Percentiles rank a stretch among this genome's conserved stretches.
These are phyloP conservation scores for Ooceraea biroi DNA, from an alignment of 1,140 invertebrate species.

Conservation along the genomic window DNA sequence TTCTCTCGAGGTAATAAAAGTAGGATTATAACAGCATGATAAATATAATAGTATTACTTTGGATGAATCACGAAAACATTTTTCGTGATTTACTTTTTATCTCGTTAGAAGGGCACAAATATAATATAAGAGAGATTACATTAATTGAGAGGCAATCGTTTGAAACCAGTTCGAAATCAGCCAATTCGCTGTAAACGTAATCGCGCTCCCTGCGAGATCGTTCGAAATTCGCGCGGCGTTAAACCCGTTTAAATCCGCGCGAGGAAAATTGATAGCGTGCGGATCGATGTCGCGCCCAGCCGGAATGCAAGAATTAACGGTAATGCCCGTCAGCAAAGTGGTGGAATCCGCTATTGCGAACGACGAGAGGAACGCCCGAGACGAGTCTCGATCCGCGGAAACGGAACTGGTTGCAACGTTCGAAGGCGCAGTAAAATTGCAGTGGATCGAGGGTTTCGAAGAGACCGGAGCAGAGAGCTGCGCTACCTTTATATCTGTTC, in stretches of 20 bases:
- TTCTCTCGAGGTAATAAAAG: constrained; percentile 6
- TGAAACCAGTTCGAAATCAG: too few relatives aligned
- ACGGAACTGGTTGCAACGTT: constrained; percentile 28
- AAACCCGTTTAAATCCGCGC: not conserved
- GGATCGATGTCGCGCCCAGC: not conserved
- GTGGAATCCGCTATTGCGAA: constrained; percentile 31
- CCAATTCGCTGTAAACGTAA: too few relatives aligned
- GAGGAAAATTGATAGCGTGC: not conserved
- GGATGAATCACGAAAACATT: too few relatives aligned
- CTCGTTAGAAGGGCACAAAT: too few relatives aligned
- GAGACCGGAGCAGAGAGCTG: constrained; percentile 28
- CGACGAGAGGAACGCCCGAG: not conserved
- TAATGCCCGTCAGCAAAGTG: not conserved
- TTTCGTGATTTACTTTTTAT: too few relatives aligned
- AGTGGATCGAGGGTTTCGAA: constrained; percentile 4
- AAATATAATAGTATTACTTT: too few relatives aligned
- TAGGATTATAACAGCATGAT: too few relatives aligned
- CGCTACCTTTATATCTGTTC: constrained; percentile 42
- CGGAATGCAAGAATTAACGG: constrained; percentile 31
- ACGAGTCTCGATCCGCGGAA: constrained; percentile 16
- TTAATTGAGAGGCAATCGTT: too few relatives aligned
- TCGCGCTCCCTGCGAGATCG: not conserved
- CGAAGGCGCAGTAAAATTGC: constrained; percentile 42
- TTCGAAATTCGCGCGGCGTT: not conserved
- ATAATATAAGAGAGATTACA: too few relatives aligned